phyloP scores from a whole-genome alignment of 2,113 vertebrate genomes.

The Uria lomvia region DNA sequence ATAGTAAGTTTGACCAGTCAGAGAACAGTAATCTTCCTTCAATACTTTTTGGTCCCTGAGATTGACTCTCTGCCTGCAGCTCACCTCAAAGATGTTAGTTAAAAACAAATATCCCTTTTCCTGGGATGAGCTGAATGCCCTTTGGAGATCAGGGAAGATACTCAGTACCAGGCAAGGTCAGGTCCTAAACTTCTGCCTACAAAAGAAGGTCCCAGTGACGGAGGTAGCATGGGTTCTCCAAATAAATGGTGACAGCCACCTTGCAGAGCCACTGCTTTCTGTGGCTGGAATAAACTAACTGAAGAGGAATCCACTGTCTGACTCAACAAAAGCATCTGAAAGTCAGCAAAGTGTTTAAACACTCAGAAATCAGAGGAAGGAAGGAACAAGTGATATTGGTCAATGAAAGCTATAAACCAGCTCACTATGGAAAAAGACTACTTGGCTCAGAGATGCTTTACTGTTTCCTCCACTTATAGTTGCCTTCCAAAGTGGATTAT shows the following conservation, averaged over 20 bases:
- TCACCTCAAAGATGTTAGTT: background rate
- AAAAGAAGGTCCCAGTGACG: background rate
- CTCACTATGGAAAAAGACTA: constrained; percentile 5
- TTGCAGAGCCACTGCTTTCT: background rate
- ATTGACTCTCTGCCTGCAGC: background rate
- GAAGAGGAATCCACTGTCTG: background rate
- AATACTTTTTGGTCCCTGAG: background rate
- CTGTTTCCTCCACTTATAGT: constrained; percentile 8
- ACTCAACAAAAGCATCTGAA: background rate
- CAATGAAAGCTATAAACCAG: constrained; percentile 6
- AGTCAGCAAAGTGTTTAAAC: background rate
- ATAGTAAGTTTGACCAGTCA: background rate
- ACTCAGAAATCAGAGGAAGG: background rate
- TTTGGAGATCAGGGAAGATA: background rate
- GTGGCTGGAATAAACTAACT: background rate
- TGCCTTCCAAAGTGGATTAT: constrained; percentile 29
- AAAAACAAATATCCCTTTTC: background rate
- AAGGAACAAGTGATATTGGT: constrained; percentile 4
- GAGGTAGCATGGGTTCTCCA: background rate
- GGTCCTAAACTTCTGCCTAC: background rate
- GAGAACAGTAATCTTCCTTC: background rate
- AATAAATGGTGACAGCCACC: background rate
- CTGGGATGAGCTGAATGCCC: background rate
- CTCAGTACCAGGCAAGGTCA: background rate
- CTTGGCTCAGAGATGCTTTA: constrained; percentile 65